phyloP scores from a whole-genome alignment of 2,113 vertebrate species.

The Ophthalmolycus amberensis region DNA sequence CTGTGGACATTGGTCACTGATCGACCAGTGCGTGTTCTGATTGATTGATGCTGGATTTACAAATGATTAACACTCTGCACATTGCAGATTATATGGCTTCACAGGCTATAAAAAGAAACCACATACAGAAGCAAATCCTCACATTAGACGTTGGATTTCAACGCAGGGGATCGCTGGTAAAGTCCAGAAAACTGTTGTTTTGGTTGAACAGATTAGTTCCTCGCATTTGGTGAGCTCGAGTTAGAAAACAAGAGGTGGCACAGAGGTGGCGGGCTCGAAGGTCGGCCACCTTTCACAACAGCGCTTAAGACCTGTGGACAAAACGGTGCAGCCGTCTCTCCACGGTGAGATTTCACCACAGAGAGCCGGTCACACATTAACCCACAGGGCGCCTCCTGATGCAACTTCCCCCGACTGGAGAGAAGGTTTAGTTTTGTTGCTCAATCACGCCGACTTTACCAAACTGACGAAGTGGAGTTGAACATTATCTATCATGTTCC shows the following conservation, averaged over 20 bases:
- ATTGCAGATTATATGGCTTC: neutral
- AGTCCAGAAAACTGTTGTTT: conserved; percentile 28
- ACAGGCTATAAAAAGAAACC: neutral
- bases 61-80: conserved; percentile 63
- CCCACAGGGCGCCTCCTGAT: neutral
- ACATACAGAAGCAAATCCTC: neutral
- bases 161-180: conserved; percentile 10
- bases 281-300: conserved; percentile 29
- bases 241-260: conserved; percentile 31
- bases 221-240: conserved; percentile 7
- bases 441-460: neutral
- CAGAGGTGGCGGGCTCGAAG: conserved; percentile 6
- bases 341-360: neutral
- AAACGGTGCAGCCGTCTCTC: conserved; percentile 3
- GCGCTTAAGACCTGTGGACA: conserved; percentile 1
- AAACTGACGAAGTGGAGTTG: neutral
- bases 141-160: conserved; percentile 7
- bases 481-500: conserved; percentile 2
- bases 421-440: neutral
- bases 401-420: neutral
- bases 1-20: conserved; percentile 54
- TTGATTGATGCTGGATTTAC: neutral
- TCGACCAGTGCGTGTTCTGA: neutral
- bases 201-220: conserved; percentile 38
- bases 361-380: conserved; percentile 50